Percentiles rank a stretch among this genome's conserved stretches.
phyloP scores from a whole-genome alignment of 2,888 invertebrate genomes.

The Nemotelus pantherinus region DNA sequence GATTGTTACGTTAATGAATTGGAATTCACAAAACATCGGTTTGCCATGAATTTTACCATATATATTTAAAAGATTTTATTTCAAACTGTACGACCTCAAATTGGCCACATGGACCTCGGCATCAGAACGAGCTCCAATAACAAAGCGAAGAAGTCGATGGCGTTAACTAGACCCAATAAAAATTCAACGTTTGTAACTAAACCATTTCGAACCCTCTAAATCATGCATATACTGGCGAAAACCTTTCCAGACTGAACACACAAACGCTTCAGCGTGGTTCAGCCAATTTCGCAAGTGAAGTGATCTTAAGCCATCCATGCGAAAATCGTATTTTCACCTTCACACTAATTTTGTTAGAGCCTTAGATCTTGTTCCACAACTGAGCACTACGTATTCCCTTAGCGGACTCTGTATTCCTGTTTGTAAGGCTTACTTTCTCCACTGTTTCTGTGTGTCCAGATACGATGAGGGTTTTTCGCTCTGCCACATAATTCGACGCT shows the following conservation, averaged over 20 bases:
- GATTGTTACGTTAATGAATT: conserved; percentile 6
- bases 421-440: background rate
- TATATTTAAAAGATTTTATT: background rate
- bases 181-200: conserved; percentile 15
- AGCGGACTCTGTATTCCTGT: background rate
- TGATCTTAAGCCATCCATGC: background rate
- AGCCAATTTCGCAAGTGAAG: background rate
- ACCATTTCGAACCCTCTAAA: conserved; percentile 26
- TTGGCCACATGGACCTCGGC: background rate
- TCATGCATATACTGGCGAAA: conserved; percentile 6
- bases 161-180: background rate
- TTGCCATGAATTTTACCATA: conserved; percentile 6
- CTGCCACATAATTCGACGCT: too few species aligned
- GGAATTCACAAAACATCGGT: conserved; percentile 9
- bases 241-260: background rate
- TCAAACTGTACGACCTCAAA: background rate
- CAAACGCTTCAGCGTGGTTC: background rate
- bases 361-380: background rate
- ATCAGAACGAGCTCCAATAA: background rate
- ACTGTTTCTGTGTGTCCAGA: too few species aligned
- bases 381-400: background rate
- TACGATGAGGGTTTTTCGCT: too few species aligned
- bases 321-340: background rate
- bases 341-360: background rate
- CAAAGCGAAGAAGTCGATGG: too few species aligned